Percentiles rank a stretch among this genome's conserved stretches.
phyloP scores from a whole-genome alignment of 2,113 vertebrate genomes.

The Seriola aureovittata region DNA sequence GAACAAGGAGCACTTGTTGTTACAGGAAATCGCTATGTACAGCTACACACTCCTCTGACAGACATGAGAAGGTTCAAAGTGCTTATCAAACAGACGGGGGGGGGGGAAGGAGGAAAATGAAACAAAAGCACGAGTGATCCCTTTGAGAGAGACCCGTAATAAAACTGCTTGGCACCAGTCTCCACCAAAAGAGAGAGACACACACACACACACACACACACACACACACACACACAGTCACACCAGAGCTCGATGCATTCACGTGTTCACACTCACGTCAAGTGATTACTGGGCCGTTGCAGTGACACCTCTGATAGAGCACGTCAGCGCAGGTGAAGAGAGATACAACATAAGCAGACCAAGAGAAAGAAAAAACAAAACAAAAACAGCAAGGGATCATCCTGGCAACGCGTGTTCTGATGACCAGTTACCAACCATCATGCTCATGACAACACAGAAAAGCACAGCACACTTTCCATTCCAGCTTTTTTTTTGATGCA shows the following conservation, averaged over 20 bases:
- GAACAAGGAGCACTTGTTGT: conserved; percentile 83
- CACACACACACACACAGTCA: conserved; percentile 6
- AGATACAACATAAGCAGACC: conserved; percentile 32
- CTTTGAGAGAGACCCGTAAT: conserved; percentile 76
- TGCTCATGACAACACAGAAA: conserved; percentile 39
- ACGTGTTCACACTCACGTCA: conserved; percentile 24
- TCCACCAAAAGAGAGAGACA: conserved; percentile 32
- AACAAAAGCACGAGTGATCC: conserved; percentile 71
- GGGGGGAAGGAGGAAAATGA: conserved; percentile 2
- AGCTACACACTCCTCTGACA: conserved; percentile 79
- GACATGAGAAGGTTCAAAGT: conserved; percentile 78
- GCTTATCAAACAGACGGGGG: conserved; percentile 68
- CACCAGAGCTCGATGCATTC: not conserved
- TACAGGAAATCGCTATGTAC: conserved; percentile 83
- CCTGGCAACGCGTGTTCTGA: conserved; percentile 20
- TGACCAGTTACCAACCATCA: conserved; percentile 3
- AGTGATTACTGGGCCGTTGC: conserved; percentile 64
- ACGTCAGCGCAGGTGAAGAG: conserved; percentile 36
- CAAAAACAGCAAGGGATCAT: conserved; percentile 41
- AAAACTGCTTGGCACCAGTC: conserved; percentile 81
- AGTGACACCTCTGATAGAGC: conserved; percentile 40
- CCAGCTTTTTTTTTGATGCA: conserved; percentile 59
- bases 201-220: not conserved
- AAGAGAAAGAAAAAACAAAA: not conserved
- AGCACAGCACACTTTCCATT: conserved; percentile 46